Conservation (phyloP, 1,140 invertebrate species). For the Dendroctonus valens region DNA sequence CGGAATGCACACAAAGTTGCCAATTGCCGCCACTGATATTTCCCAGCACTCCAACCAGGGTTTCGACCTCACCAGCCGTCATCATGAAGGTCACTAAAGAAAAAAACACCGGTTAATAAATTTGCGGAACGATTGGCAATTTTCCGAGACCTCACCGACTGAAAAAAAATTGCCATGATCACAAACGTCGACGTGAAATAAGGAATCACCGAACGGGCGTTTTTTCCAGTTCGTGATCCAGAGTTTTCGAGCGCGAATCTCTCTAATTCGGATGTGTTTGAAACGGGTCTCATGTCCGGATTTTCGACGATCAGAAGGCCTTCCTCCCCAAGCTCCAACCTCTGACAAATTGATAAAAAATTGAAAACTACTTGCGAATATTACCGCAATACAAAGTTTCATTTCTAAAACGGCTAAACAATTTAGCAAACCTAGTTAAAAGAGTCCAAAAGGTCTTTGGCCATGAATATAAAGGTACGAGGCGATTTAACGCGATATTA, state of each 20-base stretch:
- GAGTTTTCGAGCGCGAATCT: conserved; percentile 81
- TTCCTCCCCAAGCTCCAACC: conserved; percentile 87
- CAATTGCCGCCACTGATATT: conserved; percentile 87
- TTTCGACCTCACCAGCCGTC: conserved; percentile 81
- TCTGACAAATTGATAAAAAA: conserved; percentile 52
- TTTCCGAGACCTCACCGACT: conserved; percentile 49
- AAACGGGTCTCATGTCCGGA: conserved; percentile 69
- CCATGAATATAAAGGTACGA: no score
- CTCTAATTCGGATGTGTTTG: conserved; percentile 76
- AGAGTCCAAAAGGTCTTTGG: no score
- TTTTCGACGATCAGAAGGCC: conserved; percentile 72
- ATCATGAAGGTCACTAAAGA: conserved; percentile 68
- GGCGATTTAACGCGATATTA: no score
- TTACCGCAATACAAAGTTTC: no score
- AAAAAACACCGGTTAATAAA: not conserved
- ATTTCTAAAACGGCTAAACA: no score
- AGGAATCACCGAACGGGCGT: conserved; percentile 83
- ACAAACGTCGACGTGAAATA: conserved; percentile 82
- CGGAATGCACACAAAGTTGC: conserved; percentile 89
- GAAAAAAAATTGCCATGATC: conserved; percentile 80
- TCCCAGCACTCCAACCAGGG: conserved; percentile 89
- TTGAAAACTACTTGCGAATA: no score
- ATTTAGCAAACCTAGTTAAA: no score
- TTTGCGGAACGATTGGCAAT: conserved; percentile 12
- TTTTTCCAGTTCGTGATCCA: conserved; percentile 87